These are phyloP conservation scores for Callospermophilus lateralis DNA, from an alignment of 2,113 vertebrate genomes.

Conservation along the genomic window DNA sequence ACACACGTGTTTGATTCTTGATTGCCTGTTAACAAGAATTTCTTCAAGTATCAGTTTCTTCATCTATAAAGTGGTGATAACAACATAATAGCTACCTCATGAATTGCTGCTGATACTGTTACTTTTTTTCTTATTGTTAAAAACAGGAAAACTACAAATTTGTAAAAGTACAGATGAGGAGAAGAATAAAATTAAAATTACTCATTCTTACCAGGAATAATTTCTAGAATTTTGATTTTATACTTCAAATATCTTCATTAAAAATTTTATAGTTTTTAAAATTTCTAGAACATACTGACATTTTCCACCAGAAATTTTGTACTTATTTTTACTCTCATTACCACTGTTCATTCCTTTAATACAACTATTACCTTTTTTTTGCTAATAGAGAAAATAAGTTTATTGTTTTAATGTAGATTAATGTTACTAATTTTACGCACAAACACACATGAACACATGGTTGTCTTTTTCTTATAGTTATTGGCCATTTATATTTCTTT, in stretches of 20 bases:
- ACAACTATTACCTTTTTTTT: conserved; percentile 28
- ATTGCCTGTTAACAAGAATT: conserved; percentile 8
- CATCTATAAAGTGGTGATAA: neutral
- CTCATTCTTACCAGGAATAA: neutral
- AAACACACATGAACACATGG: neutral
- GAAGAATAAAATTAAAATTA: neutral
- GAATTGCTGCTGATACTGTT: conserved; percentile 11
- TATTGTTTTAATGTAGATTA: conserved; percentile 16
- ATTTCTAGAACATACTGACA: neutral
- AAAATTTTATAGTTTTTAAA: neutral
- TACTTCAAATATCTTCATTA: conserved; percentile 37
- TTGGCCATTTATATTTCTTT: conserved; percentile 37
- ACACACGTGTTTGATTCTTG: neutral
- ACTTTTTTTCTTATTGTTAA: neutral
- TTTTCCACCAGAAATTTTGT: conserved; percentile 5
- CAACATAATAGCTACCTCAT: neutral
- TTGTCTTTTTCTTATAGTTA: neutral
- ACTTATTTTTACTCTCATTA: neutral
- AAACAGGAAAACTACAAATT: neutral
- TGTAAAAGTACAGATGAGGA: conserved; percentile 1
- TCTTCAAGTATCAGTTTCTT: neutral
- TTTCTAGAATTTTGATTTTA: conserved; percentile 36
- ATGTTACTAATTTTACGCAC: neutral
- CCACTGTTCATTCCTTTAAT: neutral
- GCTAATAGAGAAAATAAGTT: neutral